phyloP scores from a whole-genome alignment of 2,797 vertebrate species.

The Emys orbicularis region DNA sequence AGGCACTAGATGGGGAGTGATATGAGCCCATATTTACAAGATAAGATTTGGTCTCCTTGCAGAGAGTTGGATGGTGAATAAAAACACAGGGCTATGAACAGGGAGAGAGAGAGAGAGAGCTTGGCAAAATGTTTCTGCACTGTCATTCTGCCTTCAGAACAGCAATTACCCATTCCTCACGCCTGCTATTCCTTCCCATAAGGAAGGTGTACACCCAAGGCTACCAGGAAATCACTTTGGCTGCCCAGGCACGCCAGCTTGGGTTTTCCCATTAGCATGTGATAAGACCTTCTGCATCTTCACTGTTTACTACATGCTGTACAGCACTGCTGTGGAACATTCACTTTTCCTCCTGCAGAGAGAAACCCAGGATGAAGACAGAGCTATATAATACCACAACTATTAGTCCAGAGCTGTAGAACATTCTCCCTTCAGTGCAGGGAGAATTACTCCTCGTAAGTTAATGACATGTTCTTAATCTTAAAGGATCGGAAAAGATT shows the following conservation, averaged over 20 bases:
- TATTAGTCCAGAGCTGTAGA: neutral
- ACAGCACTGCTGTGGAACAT: neutral
- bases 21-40: fast-evolving
- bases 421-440: fast-evolving
- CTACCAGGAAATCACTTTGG: neutral
- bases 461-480: fast-evolving
- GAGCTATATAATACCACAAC: fast-evolving
- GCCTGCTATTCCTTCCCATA: neutral
- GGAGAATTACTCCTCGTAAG: fast-evolving
- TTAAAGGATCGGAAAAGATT: neutral
- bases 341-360: fast-evolving
- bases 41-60: neutral
- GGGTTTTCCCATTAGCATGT: fast-evolving
- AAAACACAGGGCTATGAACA: neutral
- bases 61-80: neutral
- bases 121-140: neutral
- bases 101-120: neutral
- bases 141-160: neutral
- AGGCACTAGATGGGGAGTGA: fast-evolving
- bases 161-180: neutral
- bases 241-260: neutral
- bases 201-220: neutral
- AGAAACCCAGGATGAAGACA: neutral
- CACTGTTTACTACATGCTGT: fast-evolving
- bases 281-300: neutral